Evolutionary conservation across 2,888 invertebrate species (phyloP).

Genomic region (Leucophora obtusa): DNA sequence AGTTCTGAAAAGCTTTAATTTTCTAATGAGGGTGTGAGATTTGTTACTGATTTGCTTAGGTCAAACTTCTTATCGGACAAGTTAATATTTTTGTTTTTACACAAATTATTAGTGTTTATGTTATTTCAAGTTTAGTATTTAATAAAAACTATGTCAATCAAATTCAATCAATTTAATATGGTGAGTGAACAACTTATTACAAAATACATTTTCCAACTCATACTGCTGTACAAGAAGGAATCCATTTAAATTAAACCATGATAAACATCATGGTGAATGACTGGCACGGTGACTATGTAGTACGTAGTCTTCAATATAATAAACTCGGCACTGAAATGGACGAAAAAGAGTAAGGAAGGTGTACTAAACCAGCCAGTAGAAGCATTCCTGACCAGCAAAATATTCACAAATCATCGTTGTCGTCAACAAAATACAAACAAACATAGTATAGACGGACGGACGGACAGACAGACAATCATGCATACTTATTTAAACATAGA

Average conservation of each 20-base stretch:
- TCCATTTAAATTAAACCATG: conserved; percentile 50
- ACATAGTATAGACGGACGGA: conserved; percentile 17
- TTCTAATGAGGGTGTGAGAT: too few relatives aligned
- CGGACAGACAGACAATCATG: conserved; percentile 26
- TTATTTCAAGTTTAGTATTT: not conserved
- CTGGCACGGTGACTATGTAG: conserved; percentile 54
- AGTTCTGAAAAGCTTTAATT: too few relatives aligned
- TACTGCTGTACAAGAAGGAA: not conserved
- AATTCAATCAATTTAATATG: conserved; percentile 39
- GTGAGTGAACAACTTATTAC: conserved; percentile 30
- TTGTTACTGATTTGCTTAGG: too few relatives aligned
- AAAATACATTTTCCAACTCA: conserved; percentile 35
- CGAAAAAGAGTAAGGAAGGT: conserved; percentile 21
- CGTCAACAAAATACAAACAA: conserved; percentile 46
- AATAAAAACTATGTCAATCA: conserved; percentile 48
- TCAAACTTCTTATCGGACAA: too few relatives aligned
- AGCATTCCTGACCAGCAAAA: conserved; percentile 56
- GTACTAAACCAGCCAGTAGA: conserved; percentile 13
- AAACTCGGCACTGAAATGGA: conserved; percentile 19
- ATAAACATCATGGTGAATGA: conserved; percentile 52
- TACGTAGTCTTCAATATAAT: conserved; percentile 25
- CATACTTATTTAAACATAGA: conserved; percentile 48
- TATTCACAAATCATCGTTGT: conserved; percentile 64
- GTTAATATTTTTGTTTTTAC: too few relatives aligned
- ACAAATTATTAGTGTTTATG: not conserved